Evolutionary conservation across 1,140 invertebrate species (phyloP).

Genomic region (Drosophila sucinea): DNA sequence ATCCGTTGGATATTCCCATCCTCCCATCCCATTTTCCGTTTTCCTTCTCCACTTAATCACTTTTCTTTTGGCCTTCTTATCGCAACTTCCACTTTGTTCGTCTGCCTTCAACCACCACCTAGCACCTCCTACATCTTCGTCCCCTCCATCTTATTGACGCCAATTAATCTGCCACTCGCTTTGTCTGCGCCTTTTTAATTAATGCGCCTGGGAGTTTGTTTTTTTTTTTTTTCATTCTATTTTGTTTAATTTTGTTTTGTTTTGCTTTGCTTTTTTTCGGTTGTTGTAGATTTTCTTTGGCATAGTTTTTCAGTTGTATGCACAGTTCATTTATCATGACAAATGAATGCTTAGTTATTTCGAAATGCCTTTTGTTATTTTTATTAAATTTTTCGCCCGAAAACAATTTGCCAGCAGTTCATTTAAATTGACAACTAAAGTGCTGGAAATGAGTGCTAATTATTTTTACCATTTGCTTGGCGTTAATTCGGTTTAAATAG

Average conservation of each 20-base stretch:
- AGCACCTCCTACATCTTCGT: conserved; percentile 8
- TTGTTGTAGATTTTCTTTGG: conserved; percentile 7
- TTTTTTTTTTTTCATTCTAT: conserved; percentile 16
- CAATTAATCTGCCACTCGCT: conserved; percentile 78
- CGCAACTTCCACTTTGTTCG: conserved; percentile 38
- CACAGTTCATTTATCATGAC: conserved; percentile 17
- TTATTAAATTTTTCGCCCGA: conserved; percentile 9
- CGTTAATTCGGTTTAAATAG: neutral
- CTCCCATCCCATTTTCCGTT: conserved; percentile 14
- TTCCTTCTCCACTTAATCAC: conserved; percentile 62
- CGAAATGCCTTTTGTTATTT: conserved; percentile 20
- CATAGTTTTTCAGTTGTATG: conserved; percentile 12
- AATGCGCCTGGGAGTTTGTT: conserved; percentile 70
- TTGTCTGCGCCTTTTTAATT: conserved; percentile 79
- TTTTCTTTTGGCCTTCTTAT: conserved; percentile 47
- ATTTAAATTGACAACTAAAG: conserved; percentile 2
- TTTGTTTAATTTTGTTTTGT: conserved; percentile 38
- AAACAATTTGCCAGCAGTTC: conserved; percentile 9
- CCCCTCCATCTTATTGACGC: conserved; percentile 62
- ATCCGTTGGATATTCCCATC: conserved; percentile 66
- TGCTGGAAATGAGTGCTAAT: neutral
- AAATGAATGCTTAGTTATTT: conserved; percentile 17
- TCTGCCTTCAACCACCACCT: neutral
- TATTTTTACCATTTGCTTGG: neutral
- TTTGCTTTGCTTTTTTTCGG: neutral